phyloP scores from a whole-genome alignment of 2,113 vertebrate species.

The Malaclemys terrapin region DNA sequence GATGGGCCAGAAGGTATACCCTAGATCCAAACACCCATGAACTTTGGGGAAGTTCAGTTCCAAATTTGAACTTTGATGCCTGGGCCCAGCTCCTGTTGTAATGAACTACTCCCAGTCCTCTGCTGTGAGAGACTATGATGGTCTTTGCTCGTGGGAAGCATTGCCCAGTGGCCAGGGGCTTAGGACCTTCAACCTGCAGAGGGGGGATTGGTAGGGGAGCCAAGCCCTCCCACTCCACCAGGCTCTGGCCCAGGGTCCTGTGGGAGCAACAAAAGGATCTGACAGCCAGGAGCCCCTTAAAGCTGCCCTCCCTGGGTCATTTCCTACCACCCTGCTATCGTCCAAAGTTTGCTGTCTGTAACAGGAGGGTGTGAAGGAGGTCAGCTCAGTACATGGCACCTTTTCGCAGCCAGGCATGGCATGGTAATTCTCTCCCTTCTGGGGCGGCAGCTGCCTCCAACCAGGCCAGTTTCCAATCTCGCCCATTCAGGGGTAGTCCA shows the following conservation, averaged over 20 bases:
- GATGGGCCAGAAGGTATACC: not conserved
- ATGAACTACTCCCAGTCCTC: not conserved
- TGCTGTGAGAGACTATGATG: not conserved
- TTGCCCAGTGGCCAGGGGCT: not conserved
- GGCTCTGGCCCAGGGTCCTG: not conserved
- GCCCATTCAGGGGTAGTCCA: not conserved
- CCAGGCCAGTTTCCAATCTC: not conserved
- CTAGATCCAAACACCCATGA: not conserved
- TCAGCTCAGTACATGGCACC: not conserved
- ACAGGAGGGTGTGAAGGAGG: not conserved
- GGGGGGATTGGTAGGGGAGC: not conserved
- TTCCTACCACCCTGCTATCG: not conserved
- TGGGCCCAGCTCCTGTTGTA: not conserved
- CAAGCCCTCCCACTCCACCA: not conserved
- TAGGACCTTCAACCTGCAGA: not conserved
- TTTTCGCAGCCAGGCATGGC: not conserved
- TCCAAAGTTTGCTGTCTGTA: not conserved
- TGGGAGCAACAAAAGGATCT: not conserved
- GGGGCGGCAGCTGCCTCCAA: not conserved
- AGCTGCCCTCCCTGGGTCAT: not conserved
- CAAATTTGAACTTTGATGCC: conserved; percentile 25
- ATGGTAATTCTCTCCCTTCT: not conserved
- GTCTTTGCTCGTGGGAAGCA: not conserved
- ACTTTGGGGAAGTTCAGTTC: conserved; percentile 5
- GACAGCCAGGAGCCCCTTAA: not conserved